phyloP scores from a whole-genome alignment of 2,888 invertebrate genomes.

The Altica lythri region DNA sequence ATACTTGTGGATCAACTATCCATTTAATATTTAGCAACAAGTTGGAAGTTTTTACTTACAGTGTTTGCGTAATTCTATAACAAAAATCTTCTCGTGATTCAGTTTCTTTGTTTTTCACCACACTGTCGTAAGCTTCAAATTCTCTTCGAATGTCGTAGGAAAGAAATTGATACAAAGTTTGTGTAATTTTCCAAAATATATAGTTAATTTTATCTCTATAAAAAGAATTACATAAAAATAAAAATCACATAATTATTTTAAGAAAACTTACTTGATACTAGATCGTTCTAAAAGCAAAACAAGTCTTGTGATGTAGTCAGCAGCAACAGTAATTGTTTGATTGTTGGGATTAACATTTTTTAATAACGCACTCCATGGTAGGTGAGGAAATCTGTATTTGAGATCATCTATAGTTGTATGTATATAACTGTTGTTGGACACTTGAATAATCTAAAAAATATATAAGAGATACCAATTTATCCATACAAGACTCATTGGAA shows the following conservation, averaged over 20 bases:
- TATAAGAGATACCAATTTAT: too few relatives aligned
- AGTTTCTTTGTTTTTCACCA: conserved; percentile 8
- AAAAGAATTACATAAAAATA: conserved; percentile 3
- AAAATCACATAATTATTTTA: not conserved
- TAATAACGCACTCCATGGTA: conserved; percentile 28
- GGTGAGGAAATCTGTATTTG: conserved; percentile 17
- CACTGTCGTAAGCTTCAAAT: conserved; percentile 27
- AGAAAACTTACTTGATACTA: conserved; percentile 28
- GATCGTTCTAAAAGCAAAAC: conserved; percentile 34
- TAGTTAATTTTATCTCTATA: conserved; percentile 38
- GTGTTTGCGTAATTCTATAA: conserved; percentile 34
- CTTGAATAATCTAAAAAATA: conserved; percentile 25
- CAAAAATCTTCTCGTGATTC: conserved; percentile 37
- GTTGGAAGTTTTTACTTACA: conserved; percentile 34
- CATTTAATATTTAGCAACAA: too few relatives aligned
- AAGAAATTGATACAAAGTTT: conserved; percentile 33
- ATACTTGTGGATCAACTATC: too few relatives aligned
- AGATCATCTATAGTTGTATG: conserved; percentile 14
- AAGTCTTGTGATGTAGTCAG: conserved; percentile 28
- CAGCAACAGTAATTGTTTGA: conserved; percentile 15
- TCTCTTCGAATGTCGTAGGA: conserved; percentile 34
- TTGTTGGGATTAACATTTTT: conserved; percentile 25
- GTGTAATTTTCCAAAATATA: conserved; percentile 37
- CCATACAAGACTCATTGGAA: too few relatives aligned
- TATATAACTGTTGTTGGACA: conserved; percentile 4